A percentile compares a stretch with the other conserved stretches of the same genome.
Conservation (phyloP, 2,888 invertebrate genomes). For the Sympetrum striolatum region DNA sequence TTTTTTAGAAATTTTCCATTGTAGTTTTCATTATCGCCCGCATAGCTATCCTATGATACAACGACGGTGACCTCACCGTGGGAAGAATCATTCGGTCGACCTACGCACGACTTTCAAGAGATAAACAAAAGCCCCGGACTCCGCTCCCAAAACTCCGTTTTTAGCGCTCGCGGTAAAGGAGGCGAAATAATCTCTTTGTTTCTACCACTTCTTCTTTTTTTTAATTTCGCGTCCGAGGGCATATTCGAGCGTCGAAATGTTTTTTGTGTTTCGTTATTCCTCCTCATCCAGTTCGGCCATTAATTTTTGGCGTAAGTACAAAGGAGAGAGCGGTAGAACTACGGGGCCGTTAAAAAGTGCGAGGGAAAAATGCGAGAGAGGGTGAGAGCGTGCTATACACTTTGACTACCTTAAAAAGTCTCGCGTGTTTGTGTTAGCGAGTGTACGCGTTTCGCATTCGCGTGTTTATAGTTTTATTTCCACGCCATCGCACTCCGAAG, state of each 20-base stretch:
- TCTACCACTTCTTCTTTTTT: background rate
- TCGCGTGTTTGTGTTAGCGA: slow-evolving; percentile 4
- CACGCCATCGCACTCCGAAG: background rate
- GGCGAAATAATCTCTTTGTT: background rate
- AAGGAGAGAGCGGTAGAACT: slow-evolving; percentile 1
- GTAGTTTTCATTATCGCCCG: background rate
- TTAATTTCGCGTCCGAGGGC: background rate
- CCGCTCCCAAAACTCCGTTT: background rate
- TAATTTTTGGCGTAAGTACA: slow-evolving; percentile 25
- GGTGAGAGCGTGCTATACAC: background rate
- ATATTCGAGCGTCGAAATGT: background rate
- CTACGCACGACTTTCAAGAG: background rate
- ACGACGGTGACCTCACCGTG: background rate
- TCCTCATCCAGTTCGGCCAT: background rate
- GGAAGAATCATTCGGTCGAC: background rate
- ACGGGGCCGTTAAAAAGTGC: slow-evolving; percentile 12
- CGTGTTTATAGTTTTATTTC: slow-evolving; percentile 36
- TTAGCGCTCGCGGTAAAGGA: background rate
- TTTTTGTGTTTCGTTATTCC: background rate
- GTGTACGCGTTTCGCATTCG: slow-evolving; percentile 38
- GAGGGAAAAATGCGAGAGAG: background rate
- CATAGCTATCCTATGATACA: background rate
- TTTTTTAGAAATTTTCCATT: background rate
- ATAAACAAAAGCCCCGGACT: background rate
- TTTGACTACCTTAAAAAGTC: slow-evolving; percentile 9